phyloP scores from a whole-genome alignment of 2,113 vertebrate species.

The Phrynocephalus versicolor region DNA sequence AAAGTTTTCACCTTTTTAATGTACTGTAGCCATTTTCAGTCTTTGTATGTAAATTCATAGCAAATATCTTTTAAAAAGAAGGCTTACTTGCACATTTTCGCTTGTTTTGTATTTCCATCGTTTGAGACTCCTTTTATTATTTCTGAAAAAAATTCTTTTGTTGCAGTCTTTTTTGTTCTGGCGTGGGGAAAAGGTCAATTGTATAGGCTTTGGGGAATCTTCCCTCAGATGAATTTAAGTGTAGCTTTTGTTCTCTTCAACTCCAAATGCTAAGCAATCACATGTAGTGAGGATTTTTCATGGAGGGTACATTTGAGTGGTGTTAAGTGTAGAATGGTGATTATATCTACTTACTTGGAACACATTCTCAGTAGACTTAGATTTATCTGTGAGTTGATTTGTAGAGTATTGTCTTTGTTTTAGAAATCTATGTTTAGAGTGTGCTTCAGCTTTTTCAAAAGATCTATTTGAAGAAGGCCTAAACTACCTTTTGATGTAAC shows the following conservation, averaged over 20 bases:
- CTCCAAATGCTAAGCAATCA: not conserved
- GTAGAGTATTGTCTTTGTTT: not conserved
- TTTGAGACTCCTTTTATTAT: not conserved
- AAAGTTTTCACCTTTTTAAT: not conserved
- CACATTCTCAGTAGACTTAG: not conserved
- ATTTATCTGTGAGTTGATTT: not conserved
- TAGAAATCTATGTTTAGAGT: not conserved
- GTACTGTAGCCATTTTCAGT: not conserved
- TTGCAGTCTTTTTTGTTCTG: constrained; percentile 5
- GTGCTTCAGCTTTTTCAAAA: not conserved
- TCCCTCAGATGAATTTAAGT: not conserved
- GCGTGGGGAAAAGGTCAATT: constrained; percentile 21
- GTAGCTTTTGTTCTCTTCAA: constrained; percentile 9
- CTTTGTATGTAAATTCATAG: not conserved
- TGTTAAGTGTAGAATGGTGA: not conserved
- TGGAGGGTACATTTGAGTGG: not conserved
- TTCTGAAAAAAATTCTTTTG: not conserved
- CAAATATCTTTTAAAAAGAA: not conserved
- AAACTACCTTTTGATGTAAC: not conserved
- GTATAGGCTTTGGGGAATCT: not conserved
- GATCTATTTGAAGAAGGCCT: not conserved
- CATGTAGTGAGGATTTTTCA: no score
- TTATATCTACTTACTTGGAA: not conserved
- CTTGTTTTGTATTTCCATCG: not conserved
- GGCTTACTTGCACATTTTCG: not conserved